phyloP scores from a whole-genome alignment of 2,113 vertebrate species.

The Hippoglossus stenolepis region DNA sequence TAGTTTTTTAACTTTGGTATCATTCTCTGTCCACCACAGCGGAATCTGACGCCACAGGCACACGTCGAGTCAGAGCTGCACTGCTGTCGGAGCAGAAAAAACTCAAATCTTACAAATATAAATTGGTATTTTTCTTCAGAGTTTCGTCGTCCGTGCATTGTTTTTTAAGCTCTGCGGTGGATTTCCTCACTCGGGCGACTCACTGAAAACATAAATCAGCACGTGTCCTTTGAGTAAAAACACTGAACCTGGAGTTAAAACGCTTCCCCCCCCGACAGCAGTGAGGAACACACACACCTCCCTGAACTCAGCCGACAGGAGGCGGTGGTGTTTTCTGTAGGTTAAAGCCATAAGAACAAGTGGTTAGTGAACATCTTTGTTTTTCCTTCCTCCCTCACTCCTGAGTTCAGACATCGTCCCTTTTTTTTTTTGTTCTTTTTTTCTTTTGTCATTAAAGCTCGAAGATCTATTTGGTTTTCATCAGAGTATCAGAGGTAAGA shows the following conservation, averaged over 20 bases:
- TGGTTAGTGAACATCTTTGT: constrained; percentile 37
- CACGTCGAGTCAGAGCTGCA: constrained; percentile 51
- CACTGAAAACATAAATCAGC: constrained; percentile 1
- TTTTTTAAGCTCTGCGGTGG: constrained; percentile 23
- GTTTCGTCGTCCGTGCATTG: constrained; percentile 10
- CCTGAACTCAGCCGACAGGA: background rate
- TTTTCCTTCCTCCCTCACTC: constrained; percentile 54
- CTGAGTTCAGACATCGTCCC: constrained; percentile 74
- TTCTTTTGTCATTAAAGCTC: constrained; percentile 63
- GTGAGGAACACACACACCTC: constrained; percentile 37
- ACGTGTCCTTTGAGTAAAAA: background rate
- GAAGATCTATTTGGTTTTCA: constrained; percentile 75
- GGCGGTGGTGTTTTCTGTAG: constrained; percentile 19
- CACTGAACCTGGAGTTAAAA: background rate
- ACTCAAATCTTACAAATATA: constrained; percentile 36
- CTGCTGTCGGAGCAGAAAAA: constrained; percentile 39
- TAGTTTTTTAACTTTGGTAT: constrained; percentile 81
- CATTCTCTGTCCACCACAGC: constrained; percentile 72
- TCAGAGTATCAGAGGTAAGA: constrained; percentile 71
- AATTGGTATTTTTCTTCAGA: background rate
- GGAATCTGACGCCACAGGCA: constrained; percentile 61
- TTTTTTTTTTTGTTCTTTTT: constrained; percentile 6
- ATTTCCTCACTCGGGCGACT: background rate
- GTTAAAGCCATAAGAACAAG: constrained; percentile 67
- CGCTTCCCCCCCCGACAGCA: constrained; percentile 43